Conservation (phyloP, 2,797 vertebrate species). For the Scyliorhinus canicula region DNA sequence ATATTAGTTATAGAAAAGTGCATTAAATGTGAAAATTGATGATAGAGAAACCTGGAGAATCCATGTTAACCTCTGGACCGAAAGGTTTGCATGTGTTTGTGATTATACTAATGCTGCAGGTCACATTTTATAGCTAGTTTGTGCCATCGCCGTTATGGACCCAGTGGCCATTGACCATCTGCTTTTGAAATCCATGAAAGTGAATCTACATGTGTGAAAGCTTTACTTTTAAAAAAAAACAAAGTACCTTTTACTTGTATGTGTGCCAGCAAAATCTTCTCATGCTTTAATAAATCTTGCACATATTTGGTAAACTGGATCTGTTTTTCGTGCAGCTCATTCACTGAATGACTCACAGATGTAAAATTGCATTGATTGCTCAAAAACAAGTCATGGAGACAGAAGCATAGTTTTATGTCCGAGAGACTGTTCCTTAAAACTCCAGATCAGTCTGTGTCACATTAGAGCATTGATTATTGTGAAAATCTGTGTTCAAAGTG, state of each 20-base stretch:
- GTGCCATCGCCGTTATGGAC: slow-evolving; percentile 30
- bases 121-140: slow-evolving; percentile 37
- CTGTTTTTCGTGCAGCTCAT: slow-evolving; percentile 24
- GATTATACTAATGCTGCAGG: slow-evolving; percentile 32
- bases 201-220: slow-evolving; percentile 38
- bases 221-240: not conserved
- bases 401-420: not conserved
- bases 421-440: not conserved
- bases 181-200: slow-evolving; percentile 38
- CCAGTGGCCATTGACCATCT: slow-evolving; percentile 37
- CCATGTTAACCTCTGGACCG: slow-evolving; percentile 32
- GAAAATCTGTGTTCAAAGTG: not conserved
- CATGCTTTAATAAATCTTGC: slow-evolving; percentile 38
- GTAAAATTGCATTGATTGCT: slow-evolving; percentile 33
- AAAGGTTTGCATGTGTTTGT: slow-evolving; percentile 37
- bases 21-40: slow-evolving; percentile 22
- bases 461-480: not conserved
- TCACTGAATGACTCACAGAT: slow-evolving; percentile 32
- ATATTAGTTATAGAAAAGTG: not conserved
- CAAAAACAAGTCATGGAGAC: not conserved
- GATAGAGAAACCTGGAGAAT: slow-evolving; percentile 18
- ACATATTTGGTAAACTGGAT: slow-evolving; percentile 36
- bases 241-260: slow-evolving; percentile 35
- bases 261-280: slow-evolving; percentile 35
- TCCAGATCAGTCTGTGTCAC: not conserved